phyloP scores from a whole-genome alignment of 2,797 vertebrate genomes.

The Phrynocephalus vlangalii region DNA sequence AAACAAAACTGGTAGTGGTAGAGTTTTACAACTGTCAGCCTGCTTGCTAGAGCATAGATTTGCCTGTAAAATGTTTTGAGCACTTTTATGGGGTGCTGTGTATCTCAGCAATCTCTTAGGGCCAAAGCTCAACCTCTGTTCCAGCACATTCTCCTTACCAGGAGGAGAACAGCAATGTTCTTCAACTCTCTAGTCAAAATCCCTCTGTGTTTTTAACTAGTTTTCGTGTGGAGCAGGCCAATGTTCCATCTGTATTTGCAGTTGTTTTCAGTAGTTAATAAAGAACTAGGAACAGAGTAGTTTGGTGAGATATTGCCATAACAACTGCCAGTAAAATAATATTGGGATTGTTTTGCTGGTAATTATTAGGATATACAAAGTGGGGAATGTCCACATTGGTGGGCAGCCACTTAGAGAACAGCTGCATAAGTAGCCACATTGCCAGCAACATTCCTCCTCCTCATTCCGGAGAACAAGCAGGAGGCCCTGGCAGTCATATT shows the following conservation, averaged over 20 bases:
- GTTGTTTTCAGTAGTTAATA: neutral
- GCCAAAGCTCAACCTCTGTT: neutral
- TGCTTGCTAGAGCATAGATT: neutral
- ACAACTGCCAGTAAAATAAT: too few species aligned
- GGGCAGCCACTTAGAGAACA: neutral
- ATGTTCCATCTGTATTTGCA: neutral
- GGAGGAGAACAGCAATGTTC: neutral
- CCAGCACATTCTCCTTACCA: neutral
- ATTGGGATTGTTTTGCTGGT: neutral
- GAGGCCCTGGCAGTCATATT: neutral
- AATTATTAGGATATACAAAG: neutral
- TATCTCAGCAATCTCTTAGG: neutral
- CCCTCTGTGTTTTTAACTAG: slow-evolving; percentile 1
- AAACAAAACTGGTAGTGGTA: neutral
- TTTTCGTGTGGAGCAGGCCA: neutral
- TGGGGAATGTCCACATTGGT: neutral
- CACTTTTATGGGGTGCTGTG: slow-evolving; percentile 4
- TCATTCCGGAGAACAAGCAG: neutral
- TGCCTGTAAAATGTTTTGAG: neutral
- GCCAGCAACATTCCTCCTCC: neutral
- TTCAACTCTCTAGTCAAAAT: neutral
- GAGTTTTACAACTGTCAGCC: neutral
- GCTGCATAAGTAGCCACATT: neutral
- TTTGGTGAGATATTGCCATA: neutral
- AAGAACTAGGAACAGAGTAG: neutral